Base-by-base conservation (phyloP, 2,113 vertebrate genomes). In the Equus przewalskii region DNA sequence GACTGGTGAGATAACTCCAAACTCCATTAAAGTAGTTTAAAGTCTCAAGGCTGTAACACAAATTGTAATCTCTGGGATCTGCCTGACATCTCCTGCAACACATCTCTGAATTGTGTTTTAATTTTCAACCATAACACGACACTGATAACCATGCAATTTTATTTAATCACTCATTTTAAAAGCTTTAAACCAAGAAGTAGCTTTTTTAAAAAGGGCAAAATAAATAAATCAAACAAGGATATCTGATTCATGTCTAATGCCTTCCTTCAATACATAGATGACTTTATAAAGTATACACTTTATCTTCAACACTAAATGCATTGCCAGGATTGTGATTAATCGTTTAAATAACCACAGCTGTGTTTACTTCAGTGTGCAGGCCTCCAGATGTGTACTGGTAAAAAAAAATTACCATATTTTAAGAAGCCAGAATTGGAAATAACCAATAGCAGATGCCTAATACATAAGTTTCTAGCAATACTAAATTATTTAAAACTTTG, bases 271-370 rank as follows among this genome's bases (percentile, higher is more conserved):
- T 62, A 92, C 5, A 2, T 24, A 56, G 33, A 86, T 73, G 64
- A 75, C 65, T 88, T 92, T 85, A 94, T 60, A 70, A 95, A 82
- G 51, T 89, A 78, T 18, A 89, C 21, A 89, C 70, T 87, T 95
- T 90, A 79, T 60, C 81, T 94, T 91, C 36, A 96, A 93, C 41
- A 96, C 30, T 96, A 89, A 96, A 89, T 85, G 67, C 33, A 95
- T 0, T 96, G 92, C 54, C 41, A 97, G 49, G 62, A 91, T 80
- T 96, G 58, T 91, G 94, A 91, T 85, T 79, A 97, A 96, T 87
- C 16, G 19, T 75, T 95, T 96, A 97, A 96, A 80, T 90, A 96
- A 97, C 46, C 89, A 97, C 41, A 97, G 78, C 95, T 96, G 89
- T 90, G 54, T 96, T 96, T 95, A 96, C 67, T 79, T 95, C 86